Percentiles rank a stretch among this genome's conserved stretches.
Conservation (phyloP, 2,797 vertebrate genomes). For the Diceros bicornis region DNA sequence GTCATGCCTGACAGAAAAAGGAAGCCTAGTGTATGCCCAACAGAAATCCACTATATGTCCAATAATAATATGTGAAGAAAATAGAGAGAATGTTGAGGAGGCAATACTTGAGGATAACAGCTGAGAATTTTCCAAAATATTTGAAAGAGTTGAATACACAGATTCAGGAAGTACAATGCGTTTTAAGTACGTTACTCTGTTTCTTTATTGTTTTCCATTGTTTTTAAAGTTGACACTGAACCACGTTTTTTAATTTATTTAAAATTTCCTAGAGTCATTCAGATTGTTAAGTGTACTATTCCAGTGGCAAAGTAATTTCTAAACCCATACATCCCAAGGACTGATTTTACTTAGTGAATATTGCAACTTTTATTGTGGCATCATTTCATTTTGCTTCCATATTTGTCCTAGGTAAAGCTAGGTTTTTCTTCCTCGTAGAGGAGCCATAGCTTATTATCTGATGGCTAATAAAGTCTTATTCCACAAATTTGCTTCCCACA, state of each 20-base stretch:
- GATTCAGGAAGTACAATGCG: not conserved
- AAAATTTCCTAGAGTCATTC: not conserved
- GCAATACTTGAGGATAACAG: not conserved
- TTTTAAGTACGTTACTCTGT: not conserved
- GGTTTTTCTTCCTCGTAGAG: not conserved
- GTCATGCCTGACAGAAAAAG: not conserved
- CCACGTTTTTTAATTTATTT: not conserved
- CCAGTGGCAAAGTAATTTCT: not conserved
- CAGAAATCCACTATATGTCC: not conserved
- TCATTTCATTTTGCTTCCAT: not conserved
- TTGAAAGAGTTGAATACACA: not conserved
- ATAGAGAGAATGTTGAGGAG: not conserved
- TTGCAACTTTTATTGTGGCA: not conserved
- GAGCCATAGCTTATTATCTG: not conserved
- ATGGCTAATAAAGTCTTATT: not conserved
- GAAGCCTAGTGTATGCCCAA: not conserved
- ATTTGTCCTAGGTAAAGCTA: not conserved
- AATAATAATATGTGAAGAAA: not conserved
- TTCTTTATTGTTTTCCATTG: not conserved
- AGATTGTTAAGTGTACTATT: not conserved
- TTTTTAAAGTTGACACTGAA: not conserved
- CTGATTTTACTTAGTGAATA: not conserved
- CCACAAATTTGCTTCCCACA: not conserved
- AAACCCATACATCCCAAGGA: not conserved
- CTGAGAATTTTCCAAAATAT: not conserved